These are phyloP conservation scores for Neoitamus cyanurus DNA, from an alignment of 2,888 invertebrate species.

Conservation along the genomic window DNA sequence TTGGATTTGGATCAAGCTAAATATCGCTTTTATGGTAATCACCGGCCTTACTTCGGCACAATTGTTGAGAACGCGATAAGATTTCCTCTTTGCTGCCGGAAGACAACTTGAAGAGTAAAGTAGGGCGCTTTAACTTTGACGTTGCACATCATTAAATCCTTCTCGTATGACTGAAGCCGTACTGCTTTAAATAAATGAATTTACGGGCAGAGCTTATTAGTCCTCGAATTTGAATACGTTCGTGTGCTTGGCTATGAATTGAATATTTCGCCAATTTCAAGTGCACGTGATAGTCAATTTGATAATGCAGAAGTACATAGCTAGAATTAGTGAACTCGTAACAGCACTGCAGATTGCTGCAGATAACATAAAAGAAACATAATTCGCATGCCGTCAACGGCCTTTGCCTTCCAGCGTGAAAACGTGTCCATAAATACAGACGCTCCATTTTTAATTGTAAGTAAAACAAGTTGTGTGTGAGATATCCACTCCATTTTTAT, in stretches of 20 bases:
- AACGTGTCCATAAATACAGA: too few species aligned
- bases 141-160: background rate
- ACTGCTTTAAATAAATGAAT: background rate
- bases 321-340: too few species aligned
- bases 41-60: background rate
- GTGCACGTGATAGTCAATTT: too few species aligned
- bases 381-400: too few species aligned
- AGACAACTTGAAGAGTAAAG: background rate
- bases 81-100: background rate
- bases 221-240: background rate
- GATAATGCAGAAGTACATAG: too few species aligned
- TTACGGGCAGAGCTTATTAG: too few species aligned
- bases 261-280: background rate
- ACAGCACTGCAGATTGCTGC: too few species aligned
- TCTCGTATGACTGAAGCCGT: background rate
- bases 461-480: too few species aligned
- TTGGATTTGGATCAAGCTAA: background rate
- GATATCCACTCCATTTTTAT: too few species aligned
- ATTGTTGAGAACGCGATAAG: background rate
- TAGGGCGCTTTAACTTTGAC: background rate
- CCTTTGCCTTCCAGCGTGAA: too few species aligned
- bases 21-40: background rate
- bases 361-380: too few species aligned
- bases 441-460: too few species aligned
- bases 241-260: background rate